Evolutionary conservation across 2,888 invertebrate species (phyloP).

Genomic region (Clistopyga incitator): DNA sequence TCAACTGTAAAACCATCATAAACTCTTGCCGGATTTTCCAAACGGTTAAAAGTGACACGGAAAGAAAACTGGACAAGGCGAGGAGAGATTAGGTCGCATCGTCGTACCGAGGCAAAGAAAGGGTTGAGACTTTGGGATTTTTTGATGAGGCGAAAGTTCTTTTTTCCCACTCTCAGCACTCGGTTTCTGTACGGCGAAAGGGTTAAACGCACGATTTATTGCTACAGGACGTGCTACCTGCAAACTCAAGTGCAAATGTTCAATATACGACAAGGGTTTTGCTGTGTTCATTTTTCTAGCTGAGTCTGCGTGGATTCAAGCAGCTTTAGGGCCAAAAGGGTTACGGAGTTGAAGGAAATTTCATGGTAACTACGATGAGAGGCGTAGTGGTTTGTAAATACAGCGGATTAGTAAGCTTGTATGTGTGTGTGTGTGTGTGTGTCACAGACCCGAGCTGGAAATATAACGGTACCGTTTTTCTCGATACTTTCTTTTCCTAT

Average conservation of each 20-base stretch:
- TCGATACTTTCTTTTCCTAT: conserved; percentile 8
- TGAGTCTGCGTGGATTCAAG: not conserved
- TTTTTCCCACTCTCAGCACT: conserved; percentile 10
- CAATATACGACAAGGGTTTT: not conserved
- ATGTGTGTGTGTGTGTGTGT: not conserved
- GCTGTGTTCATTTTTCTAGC: conserved; percentile 9
- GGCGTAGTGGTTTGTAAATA: not conserved
- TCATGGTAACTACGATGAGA: conserved; percentile 34
- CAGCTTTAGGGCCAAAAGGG: conserved; percentile 38
- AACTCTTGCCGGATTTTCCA: conserved; percentile 9
- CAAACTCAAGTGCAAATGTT: conserved; percentile 37
- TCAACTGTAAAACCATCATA: conserved; percentile 48
- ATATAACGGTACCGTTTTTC: conserved; percentile 31
- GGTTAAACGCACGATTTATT: conserved; percentile 56
- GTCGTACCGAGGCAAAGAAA: conserved; percentile 25
- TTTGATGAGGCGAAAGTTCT: conserved; percentile 39
- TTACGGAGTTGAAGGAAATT: conserved; percentile 39
- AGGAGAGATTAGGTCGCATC: conserved; percentile 50
- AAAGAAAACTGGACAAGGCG: conserved; percentile 4
- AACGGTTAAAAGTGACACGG: conserved; percentile 15
- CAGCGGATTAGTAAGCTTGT: not conserved
- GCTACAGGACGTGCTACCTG: conserved; percentile 51
- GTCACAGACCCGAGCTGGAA: not conserved
- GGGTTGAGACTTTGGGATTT: conserved; percentile 47
- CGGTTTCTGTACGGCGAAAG: conserved; percentile 26